A percentile compares a stretch with the other conserved stretches of the same genome.
phyloP scores from a whole-genome alignment of 2,797 vertebrate species.

The Phataginus tricuspis region DNA sequence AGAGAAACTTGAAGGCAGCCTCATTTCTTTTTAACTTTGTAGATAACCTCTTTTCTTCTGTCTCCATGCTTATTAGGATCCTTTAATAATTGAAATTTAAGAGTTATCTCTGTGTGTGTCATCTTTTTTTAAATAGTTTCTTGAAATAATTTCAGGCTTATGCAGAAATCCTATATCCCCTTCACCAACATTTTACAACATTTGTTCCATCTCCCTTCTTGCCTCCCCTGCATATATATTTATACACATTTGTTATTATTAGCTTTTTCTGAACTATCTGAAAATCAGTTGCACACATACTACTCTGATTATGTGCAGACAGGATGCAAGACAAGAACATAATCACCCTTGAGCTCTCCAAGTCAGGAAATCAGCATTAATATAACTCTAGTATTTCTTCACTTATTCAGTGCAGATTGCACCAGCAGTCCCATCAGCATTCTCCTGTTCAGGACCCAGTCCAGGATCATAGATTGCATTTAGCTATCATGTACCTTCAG shows the following conservation, averaged over 20 bases:
- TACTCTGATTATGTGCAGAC: not conserved
- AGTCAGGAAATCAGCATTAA: not conserved
- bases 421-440: not conserved
- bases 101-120: not conserved
- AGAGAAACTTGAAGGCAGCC: not conserved
- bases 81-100: not conserved
- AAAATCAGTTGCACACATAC: not conserved
- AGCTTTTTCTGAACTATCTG: not conserved
- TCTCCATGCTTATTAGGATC: not conserved
- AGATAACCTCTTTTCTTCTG: constrained; percentile 12
- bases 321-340: not conserved
- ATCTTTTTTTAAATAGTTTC: not conserved
- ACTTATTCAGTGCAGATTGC: not conserved
- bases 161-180: not conserved
- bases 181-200: not conserved
- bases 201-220: not conserved
- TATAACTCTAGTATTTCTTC: not conserved
- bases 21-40: not conserved
- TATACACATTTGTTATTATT: not conserved
- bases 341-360: not conserved
- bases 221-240: not conserved
- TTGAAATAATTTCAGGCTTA: not conserved
- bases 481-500: not conserved
- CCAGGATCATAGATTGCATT: not conserved
- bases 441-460: not conserved